These are phyloP conservation scores for Delichon dasypus DNA, from an alignment of 2,797 vertebrate species.

Conservation along the genomic window DNA sequence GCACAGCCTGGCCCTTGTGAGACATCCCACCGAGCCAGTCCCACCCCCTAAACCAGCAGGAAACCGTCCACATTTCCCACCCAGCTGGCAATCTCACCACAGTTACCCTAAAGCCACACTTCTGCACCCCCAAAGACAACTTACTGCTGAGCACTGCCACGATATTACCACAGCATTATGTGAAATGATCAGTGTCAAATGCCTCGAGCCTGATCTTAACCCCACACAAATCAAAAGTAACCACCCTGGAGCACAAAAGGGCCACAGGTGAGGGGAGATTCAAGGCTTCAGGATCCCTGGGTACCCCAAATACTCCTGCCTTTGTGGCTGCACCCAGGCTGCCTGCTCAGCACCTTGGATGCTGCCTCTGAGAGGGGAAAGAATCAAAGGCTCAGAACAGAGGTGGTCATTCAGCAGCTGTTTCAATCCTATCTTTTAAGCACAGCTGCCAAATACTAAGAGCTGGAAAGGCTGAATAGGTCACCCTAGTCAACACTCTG, in stretches of 20 bases:
- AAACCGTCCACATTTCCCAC: background rate
- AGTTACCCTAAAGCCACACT: background rate
- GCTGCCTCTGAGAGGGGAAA: background rate
- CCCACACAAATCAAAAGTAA: background rate
- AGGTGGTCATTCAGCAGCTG: background rate
- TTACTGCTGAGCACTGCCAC: fast-evolving
- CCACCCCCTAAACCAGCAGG: background rate
- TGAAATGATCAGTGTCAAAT: background rate
- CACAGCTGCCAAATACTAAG: background rate
- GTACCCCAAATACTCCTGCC: background rate
- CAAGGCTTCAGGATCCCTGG: background rate
- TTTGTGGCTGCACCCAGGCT: background rate
- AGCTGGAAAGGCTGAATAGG: background rate
- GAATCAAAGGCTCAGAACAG: background rate
- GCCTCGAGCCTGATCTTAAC: background rate
- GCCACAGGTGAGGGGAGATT: background rate
- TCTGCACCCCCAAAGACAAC: background rate
- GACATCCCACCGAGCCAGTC: background rate
- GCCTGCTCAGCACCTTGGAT: background rate
- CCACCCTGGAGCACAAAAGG: background rate
- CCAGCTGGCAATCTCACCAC: background rate
- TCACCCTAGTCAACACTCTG: background rate
- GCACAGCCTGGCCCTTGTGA: background rate
- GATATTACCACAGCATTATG: fast-evolving
- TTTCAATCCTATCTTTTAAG: background rate